Conservation (phyloP, 1,140 invertebrate species). For the Platyscapa corneri region DNA sequence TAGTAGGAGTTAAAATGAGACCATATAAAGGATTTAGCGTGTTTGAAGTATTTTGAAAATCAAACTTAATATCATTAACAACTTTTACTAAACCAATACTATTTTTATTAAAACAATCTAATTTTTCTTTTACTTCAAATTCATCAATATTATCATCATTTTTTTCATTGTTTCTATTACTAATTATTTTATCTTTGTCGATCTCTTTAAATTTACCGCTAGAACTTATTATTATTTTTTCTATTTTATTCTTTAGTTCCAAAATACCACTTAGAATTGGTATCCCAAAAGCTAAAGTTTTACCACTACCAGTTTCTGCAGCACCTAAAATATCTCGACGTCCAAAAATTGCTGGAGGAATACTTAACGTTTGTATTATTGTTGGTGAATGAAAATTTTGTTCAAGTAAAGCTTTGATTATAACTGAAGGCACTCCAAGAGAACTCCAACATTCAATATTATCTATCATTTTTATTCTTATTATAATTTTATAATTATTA, state of each 20-base stretch:
- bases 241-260: conserved; percentile 77
- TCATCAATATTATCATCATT: conserved; percentile 61
- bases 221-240: conserved; percentile 61
- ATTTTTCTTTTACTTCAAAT: conserved; percentile 40
- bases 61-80: conserved; percentile 76
- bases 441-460: conserved; percentile 80
- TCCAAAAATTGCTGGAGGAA: conserved; percentile 91
- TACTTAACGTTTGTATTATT: conserved; percentile 83
- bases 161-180: conserved; percentile 62
- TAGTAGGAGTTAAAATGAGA: conserved; percentile 93
- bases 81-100: conserved; percentile 79
- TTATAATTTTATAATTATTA: too few species aligned
- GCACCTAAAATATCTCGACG: conserved; percentile 93
- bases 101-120: conserved; percentile 52
- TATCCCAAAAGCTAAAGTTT: conserved; percentile 97
- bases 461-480: not conserved
- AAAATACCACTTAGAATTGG: conserved; percentile 92
- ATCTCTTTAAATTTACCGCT: conserved; percentile 70
- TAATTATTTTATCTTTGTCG: conserved; percentile 62
- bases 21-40: conserved; percentile 81
- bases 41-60: conserved; percentile 42
- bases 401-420: conserved; percentile 84
- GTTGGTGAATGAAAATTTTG: conserved; percentile 88
- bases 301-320: conserved; percentile 98
- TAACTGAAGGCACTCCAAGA: conserved; percentile 80